Percentiles rank a stretch among this genome's conserved stretches.
Conservation (phyloP, 2,113 vertebrate genomes). For the Melanerpes aurifrons region DNA sequence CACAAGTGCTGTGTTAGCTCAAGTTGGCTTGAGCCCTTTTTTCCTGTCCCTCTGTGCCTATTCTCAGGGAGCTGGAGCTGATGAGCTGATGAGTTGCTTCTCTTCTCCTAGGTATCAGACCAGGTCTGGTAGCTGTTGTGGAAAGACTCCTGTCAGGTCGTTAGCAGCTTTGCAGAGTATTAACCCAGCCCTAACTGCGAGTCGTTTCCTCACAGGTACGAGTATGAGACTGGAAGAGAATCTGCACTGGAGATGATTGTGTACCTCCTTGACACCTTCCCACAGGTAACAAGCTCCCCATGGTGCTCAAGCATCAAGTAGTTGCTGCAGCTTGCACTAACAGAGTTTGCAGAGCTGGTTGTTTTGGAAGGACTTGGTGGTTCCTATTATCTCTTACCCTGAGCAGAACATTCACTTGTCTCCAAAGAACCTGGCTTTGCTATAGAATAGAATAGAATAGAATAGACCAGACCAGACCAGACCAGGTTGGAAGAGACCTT, state of each 20-base stretch:
- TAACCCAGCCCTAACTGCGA: background rate
- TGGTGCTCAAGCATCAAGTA: background rate
- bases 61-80: background rate
- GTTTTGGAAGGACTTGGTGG: background rate
- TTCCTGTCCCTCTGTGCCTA: background rate
- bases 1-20: background rate
- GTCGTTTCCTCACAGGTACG: slow-evolving; percentile 79
- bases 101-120: background rate
- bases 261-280: slow-evolving; percentile 89
- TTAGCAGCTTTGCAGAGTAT: background rate
- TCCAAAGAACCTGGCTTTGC: background rate
- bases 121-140: background rate
- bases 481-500: no score
- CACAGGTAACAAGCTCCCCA: slow-evolving; percentile 77
- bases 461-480: no score
- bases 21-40: background rate
- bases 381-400: background rate
- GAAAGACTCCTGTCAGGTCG: background rate
- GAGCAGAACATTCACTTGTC: background rate
- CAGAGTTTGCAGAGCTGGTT: background rate
- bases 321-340: background rate
- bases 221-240: slow-evolving; percentile 92
- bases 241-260: slow-evolving; percentile 93
- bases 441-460: background rate
- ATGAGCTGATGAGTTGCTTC: background rate